A percentile compares a stretch with the other conserved stretches of the same genome.
Evolutionary conservation across 2,888 invertebrate genomes (phyloP).

Genomic region (Beris chalybata): DNA sequence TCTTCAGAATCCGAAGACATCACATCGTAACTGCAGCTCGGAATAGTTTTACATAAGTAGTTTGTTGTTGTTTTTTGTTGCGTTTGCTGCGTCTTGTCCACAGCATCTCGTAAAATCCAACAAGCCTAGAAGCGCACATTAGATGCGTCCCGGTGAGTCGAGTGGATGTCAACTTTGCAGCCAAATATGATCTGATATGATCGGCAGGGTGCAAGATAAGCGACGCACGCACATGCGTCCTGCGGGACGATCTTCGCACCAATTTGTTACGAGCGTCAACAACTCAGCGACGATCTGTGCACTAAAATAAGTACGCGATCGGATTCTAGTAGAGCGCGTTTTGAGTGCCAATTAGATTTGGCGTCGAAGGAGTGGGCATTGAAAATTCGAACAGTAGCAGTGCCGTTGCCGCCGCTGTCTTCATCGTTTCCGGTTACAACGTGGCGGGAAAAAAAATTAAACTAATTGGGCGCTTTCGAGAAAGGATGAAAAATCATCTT

Average conservation of each 20-base stretch:
- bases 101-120: background rate
- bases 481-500: too few relatives aligned
- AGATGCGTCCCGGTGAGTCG: slow-evolving; percentile 9
- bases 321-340: slow-evolving; percentile 2
- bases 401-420: background rate
- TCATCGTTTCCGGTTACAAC: slow-evolving; percentile 24
- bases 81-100: too few relatives aligned
- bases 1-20: slow-evolving; percentile 14
- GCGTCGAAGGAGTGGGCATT: slow-evolving; percentile 24
- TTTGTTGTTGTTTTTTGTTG: background rate
- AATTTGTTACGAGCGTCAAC: too few relatives aligned
- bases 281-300: too few relatives aligned
- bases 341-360: slow-evolving; percentile 30
- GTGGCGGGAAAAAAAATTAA: background rate
- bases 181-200: slow-evolving; percentile 26
- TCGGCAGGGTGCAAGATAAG: slow-evolving; percentile 11
- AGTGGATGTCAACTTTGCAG: background rate
- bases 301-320: background rate
- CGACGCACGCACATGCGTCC: slow-evolving; percentile 20
- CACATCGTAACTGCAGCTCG: slow-evolving; percentile 25
- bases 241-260: too few relatives aligned
- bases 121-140: slow-evolving; percentile 1
- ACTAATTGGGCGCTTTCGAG: too few relatives aligned
- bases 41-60: slow-evolving; percentile 19
- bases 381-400: slow-evolving; percentile 10